phyloP scores from a whole-genome alignment of 2,888 invertebrate genomes.

The Drosophila testacea region DNA sequence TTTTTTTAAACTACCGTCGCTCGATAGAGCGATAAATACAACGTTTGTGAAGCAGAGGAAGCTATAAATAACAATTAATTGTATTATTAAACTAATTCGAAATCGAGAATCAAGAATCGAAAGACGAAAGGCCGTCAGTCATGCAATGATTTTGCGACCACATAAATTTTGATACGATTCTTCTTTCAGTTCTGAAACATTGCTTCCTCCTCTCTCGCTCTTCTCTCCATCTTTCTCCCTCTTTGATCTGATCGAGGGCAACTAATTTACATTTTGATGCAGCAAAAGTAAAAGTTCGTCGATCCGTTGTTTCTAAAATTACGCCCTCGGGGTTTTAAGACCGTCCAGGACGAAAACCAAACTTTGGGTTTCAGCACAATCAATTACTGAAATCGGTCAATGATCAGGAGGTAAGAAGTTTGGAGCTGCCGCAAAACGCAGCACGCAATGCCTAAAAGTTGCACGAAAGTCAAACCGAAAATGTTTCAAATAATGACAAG shows the following conservation, averaged over 20 bases:
- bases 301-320: conserved; percentile 66
- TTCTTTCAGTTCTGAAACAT: background rate
- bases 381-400: conserved; percentile 77
- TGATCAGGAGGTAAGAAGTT: conserved; percentile 56
- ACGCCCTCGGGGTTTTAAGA: conserved; percentile 51
- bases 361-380: conserved; percentile 40
- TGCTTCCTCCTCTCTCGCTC: too few relatives aligned
- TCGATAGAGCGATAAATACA: conserved; percentile 48
- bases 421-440: conserved; percentile 47
- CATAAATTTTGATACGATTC: conserved; percentile 56
- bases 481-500: conserved; percentile 55
- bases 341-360: conserved; percentile 14
- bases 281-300: conserved; percentile 69
- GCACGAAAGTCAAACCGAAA: conserved; percentile 21
- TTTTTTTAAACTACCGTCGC: conserved; percentile 25
- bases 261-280: conserved; percentile 76
- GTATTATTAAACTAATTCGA: conserved; percentile 81
- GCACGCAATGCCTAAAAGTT: conserved; percentile 51
- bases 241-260: conserved; percentile 18
- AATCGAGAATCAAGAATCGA: conserved; percentile 5
- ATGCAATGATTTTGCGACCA: conserved; percentile 63
- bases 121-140: conserved; percentile 78
- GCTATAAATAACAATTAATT: conserved; percentile 81
- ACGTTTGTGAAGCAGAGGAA: conserved; percentile 64
- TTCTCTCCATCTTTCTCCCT: background rate